phyloP scores from a whole-genome alignment of 2,888 invertebrate genomes.

The Epinotia bilunana region DNA sequence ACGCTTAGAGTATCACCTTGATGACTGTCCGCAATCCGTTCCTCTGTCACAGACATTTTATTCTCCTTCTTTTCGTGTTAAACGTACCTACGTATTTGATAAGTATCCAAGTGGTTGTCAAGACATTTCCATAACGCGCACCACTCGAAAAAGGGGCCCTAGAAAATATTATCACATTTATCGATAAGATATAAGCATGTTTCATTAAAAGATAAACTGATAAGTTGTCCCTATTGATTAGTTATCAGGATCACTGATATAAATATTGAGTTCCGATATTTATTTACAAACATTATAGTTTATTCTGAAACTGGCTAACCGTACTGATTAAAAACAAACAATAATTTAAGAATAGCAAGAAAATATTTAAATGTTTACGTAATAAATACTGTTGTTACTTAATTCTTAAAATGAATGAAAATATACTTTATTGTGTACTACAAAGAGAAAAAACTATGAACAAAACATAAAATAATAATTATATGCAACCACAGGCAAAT shows the following conservation, averaged over 20 bases:
- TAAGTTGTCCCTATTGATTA: constrained; percentile 34
- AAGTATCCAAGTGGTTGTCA: neutral
- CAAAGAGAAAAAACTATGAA: too few relatives aligned
- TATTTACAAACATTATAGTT: constrained; percentile 40
- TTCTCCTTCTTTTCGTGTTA: neutral
- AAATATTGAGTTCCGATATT: constrained; percentile 17
- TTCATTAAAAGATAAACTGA: constrained; percentile 21
- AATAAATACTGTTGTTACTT: too few relatives aligned
- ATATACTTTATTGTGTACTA: too few relatives aligned
- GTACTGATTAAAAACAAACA: too few relatives aligned
- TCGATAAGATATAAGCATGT: constrained; percentile 35
- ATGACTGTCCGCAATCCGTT: neutral
- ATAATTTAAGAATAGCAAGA: too few relatives aligned
- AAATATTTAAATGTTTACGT: too few relatives aligned
- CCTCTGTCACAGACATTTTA: neutral
- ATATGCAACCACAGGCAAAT: too few relatives aligned
- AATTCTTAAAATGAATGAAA: too few relatives aligned
- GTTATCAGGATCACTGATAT: constrained; percentile 22
- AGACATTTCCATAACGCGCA: constrained; percentile 8
- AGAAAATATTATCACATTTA: constrained; percentile 49
- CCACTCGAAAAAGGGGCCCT: constrained; percentile 50
- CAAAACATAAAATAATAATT: too few relatives aligned
- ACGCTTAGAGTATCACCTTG: neutral
- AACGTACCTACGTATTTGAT: neutral
- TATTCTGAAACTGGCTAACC: neutral